Evolutionary conservation across 2,888 invertebrate species (phyloP), one percentile per base, ranked within the genome.

Genomic region (Fragum fragum): DNA sequence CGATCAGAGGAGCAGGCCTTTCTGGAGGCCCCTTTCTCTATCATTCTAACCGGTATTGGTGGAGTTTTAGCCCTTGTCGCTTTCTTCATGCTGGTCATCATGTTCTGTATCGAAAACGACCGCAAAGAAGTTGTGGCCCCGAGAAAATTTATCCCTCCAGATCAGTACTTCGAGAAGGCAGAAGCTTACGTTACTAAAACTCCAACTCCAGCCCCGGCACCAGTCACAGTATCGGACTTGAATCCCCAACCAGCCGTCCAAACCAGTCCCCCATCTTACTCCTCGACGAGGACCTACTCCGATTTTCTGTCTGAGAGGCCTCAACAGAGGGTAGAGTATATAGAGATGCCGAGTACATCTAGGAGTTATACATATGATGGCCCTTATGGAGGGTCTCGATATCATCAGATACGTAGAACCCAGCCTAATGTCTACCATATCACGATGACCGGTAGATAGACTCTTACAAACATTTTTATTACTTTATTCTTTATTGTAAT

Each of bases 351-450:
- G 57, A 47, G 47, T n/a, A 47, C 47, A n/a, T 47, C 47, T 47
- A 47, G 47, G n/a, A 47, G 47, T 47, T 47, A 9, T 47, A 47
- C 47, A 5, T 47, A 47, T 47, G 47, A 47, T 16, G 47, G 47
- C 2, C 47, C 47, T 47, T 47, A 18, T 18, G 47, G 47, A 3
- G 47, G 47, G 7, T 18, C 47, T 9, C 47, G 47, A 14, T 47
- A 47, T 47, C 47, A 47, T 16, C 47, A 47, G 47, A 47, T 47
- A 47, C 47, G n/a, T 9, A 47, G 47, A 47, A 29, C 61, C 3
- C 61, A 61, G 61, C 61, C 61, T 11, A 61, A 61, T 61, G 61
- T 61, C 3, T 61, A 61, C 18, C 61, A 61, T 26, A 26, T 61
- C 3, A 61, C 61, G 32, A 1, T 61, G 29, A 57, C 32, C 23